A percentile compares a stretch with the other conserved stretches of the same genome.
phyloP scores from a whole-genome alignment of 2,888 invertebrate genomes.

The Oxycera nigricornis region DNA sequence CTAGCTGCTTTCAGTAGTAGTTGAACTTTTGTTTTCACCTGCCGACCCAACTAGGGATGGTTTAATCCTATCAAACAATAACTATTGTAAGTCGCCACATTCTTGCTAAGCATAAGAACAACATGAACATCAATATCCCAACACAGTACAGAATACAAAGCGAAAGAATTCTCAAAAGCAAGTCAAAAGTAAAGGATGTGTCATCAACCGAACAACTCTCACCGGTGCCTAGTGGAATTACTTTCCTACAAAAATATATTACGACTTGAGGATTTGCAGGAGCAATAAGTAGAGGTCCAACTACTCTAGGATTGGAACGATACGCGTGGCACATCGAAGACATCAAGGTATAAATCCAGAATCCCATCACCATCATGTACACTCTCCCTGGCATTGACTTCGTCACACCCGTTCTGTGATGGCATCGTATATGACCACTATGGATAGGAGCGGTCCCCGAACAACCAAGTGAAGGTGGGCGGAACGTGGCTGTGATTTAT shows the following conservation, averaged over 20 bases:
- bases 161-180: not conserved
- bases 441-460: constrained; percentile 3
- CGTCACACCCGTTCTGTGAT: not conserved
- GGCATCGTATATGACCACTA: constrained; percentile 13
- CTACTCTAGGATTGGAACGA: not conserved
- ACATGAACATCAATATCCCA: too few relatives aligned
- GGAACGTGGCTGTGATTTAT: constrained; percentile 39
- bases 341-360: constrained; percentile 9
- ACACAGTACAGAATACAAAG: too few relatives aligned
- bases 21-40: too few relatives aligned
- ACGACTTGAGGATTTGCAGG: not conserved
- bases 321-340: not conserved
- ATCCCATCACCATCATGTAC: not conserved
- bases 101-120: too few relatives aligned
- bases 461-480: constrained; percentile 8
- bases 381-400: not conserved
- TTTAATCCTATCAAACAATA: too few relatives aligned
- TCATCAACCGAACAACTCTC: not conserved
- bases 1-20: too few relatives aligned
- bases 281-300: not conserved
- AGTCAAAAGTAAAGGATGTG: not conserved
- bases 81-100: too few relatives aligned
- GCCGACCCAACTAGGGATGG: too few relatives aligned
- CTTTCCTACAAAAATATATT: constrained; percentile 19
- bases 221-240: not conserved